Conservation (phyloP, 2,113 vertebrate species). For the Perccottus glenii region DNA sequence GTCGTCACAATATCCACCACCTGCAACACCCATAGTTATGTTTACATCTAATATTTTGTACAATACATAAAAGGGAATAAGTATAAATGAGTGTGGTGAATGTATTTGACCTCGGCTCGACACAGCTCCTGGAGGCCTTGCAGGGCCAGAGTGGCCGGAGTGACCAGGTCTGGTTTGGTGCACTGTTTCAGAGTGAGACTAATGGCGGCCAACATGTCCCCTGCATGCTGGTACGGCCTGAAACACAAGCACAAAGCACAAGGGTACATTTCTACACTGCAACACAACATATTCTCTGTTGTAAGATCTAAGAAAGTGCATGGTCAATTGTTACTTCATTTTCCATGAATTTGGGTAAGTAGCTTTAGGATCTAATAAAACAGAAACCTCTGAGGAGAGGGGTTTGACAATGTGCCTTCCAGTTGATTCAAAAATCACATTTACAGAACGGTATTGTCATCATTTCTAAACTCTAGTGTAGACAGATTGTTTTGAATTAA, state of each 20-base stretch:
- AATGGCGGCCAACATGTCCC: conserved; percentile 94
- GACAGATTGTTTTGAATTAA: too few species aligned
- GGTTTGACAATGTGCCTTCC: too few species aligned
- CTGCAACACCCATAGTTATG: conserved; percentile 64
- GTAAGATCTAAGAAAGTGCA: too few species aligned
- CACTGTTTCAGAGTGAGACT: conserved; percentile 87
- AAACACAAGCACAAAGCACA: conserved; percentile 6
- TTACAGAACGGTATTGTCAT: too few species aligned
- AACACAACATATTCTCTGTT: background rate
- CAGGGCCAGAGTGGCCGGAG: conserved; percentile 86
- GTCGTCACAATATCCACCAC: conserved; percentile 93
- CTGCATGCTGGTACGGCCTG: conserved; percentile 95
- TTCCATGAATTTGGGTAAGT: too few species aligned
- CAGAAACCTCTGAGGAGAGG: too few species aligned
- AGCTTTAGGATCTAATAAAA: too few species aligned
- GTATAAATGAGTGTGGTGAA: conserved; percentile 1
- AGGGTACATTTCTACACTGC: background rate
- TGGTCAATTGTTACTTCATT: too few species aligned
- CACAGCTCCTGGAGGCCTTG: conserved; percentile 92
- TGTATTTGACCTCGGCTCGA: conserved; percentile 86
- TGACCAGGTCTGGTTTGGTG: conserved; percentile 85
- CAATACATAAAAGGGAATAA: background rate
- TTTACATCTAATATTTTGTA: too few species aligned
- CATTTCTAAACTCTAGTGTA: too few species aligned
- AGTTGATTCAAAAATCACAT: too few species aligned